Percentiles rank a stretch among this genome's conserved stretches.
These are phyloP conservation scores for Tribolium madens DNA, from an alignment of 1,140 invertebrate species.

Conservation along the genomic window DNA sequence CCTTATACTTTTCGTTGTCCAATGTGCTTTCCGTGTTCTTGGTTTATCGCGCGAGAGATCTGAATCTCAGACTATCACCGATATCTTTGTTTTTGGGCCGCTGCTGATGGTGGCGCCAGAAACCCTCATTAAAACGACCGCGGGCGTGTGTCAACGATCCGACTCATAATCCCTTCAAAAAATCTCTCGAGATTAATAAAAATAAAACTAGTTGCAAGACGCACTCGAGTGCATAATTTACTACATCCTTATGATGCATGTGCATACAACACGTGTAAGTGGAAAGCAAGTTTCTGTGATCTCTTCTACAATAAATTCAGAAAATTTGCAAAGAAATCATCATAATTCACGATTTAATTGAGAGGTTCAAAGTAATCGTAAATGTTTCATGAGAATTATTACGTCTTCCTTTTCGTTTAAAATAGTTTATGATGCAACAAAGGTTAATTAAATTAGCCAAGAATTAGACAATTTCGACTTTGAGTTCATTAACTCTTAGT, in stretches of 20 bases:
- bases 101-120: constrained; percentile 57
- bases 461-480: constrained; percentile 32
- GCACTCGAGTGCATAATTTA: constrained; percentile 38
- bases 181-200: background rate
- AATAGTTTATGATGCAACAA: constrained; percentile 49
- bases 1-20: constrained; percentile 58
- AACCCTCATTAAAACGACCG: constrained; percentile 54
- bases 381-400: constrained; percentile 50
- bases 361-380: constrained; percentile 57
- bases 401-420: constrained; percentile 32
- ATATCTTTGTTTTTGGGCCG: constrained; percentile 59
- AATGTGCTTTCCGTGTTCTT: constrained; percentile 59
- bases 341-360: constrained; percentile 57
- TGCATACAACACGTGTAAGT: constrained; percentile 51
- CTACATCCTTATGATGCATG: constrained; percentile 41
- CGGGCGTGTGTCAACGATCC: constrained; percentile 46
- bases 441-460: constrained; percentile 38
- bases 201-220: background rate
- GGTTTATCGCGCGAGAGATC: constrained; percentile 60
- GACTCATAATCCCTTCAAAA: constrained; percentile 44
- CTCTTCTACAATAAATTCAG: constrained; percentile 52
- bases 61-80: constrained; percentile 58
- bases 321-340: constrained; percentile 44
- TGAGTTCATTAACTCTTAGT: constrained; percentile 26
- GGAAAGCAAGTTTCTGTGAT: constrained; percentile 54